Conservation (phyloP, 2,113 vertebrate genomes). For the Enhydra lutris region DNA sequence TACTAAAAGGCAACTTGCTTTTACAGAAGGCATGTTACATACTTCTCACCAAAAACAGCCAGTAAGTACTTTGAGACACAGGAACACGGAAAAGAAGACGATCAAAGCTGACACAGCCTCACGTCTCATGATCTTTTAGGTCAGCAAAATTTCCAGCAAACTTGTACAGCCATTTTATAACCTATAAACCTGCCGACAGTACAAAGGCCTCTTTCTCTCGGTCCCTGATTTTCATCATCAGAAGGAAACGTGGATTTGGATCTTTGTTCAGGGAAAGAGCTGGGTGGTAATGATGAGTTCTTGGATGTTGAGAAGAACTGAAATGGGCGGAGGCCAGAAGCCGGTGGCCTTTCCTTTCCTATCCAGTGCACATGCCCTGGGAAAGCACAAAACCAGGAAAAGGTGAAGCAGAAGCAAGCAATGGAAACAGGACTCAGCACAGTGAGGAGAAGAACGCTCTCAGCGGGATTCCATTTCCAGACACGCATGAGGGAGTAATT, state of each 20-base stretch:
- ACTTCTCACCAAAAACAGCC: not conserved
- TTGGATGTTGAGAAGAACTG: not conserved
- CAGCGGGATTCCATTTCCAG: not conserved
- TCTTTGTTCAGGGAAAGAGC: not conserved
- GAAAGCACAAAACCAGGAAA: not conserved
- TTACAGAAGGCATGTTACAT: not conserved
- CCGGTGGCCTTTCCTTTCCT: not conserved
- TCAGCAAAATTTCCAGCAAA: constrained; percentile 24
- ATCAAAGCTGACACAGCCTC: not conserved
- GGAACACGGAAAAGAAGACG: not conserved
- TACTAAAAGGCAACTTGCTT: not conserved
- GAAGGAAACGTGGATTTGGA: not conserved
- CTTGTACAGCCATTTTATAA: not conserved
- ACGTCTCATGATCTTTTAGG: not conserved
- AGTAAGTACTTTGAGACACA: not conserved
- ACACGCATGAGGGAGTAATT: not conserved
- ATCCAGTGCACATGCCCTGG: not conserved
- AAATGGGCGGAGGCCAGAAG: not conserved
- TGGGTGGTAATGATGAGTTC: not conserved
- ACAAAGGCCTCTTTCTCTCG: constrained; percentile 19
- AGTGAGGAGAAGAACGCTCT: not conserved
- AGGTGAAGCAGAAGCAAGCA: not conserved
- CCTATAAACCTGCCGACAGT: not conserved
- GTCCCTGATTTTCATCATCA: not conserved
- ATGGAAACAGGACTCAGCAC: not conserved